Base-by-base conservation (phyloP, 64 coral and sea anemone genomes). In the Dendrophyllia cribrosa region DNA sequence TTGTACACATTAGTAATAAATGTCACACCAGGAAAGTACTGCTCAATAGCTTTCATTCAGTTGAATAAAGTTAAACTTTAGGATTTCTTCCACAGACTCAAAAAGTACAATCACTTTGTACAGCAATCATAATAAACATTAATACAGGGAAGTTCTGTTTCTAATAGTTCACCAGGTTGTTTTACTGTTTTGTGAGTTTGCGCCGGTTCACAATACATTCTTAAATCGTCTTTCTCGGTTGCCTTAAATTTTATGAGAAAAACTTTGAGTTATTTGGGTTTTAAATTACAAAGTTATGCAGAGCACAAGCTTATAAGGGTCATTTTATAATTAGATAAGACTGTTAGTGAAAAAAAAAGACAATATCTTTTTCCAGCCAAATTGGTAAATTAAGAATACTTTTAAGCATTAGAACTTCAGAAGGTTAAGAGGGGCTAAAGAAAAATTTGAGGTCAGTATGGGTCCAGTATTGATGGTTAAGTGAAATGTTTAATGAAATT, bases 321-420 rank as follows among this genome's bases (percentile, higher is more conserved):
- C 58, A 44, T 60, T 65, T 48, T 63, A 47, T 63, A 47, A 63
- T 82, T 45, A 46, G 78, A 64, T 81, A 61, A 81, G 5, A 17
- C 59, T 82, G 59, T 64, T 82, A 43, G 59, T 25, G 6, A 45
- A 46, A 64, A 7, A 7, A 4, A 22, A 62, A 59, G 78, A 82
- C 43, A 82, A 82, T 65, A 82, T 82, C 78, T 82, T 55, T 82
- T 82, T 82, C 62, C 78, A 64, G 6, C 78, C 58, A 21, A 82
- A 65, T 17, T 6, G 23, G 34, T 47, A 59, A 58, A 23, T 55
- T 78, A 78, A 58, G 9, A 82, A 82, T 26, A 46, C 78, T 61
- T 46, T 20, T 0, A 17, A 25, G 58, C 59, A 64, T 82, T 63
- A 47, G 43, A 8, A 19, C 43, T 15, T 12, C 46, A 47, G 4